Conservation (phyloP, 1,140 invertebrate genomes). For the Zophobas atratus region DNA sequence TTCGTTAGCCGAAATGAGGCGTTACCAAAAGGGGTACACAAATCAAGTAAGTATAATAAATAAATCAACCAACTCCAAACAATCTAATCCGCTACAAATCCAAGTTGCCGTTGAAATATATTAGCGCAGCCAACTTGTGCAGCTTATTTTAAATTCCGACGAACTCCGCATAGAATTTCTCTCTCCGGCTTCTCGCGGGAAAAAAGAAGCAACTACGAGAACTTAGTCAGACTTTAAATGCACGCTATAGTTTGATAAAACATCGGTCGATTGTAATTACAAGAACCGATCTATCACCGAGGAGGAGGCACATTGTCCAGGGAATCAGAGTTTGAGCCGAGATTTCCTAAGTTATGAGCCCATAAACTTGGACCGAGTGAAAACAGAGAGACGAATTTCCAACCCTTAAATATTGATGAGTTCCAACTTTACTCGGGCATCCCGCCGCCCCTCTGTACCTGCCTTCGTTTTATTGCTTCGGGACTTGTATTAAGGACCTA, state of each 20-base stretch:
- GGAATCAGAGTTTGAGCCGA: slow-evolving; percentile 55
- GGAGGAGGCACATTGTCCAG: slow-evolving; percentile 53
- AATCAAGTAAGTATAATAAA: slow-evolving; percentile 47
- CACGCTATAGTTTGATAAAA: slow-evolving; percentile 17
- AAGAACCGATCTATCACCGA: slow-evolving; percentile 52
- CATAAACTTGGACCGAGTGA: slow-evolving; percentile 53
- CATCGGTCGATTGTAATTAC: slow-evolving; percentile 51
- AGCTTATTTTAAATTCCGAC: slow-evolving; percentile 41
- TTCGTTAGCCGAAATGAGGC: slow-evolving; percentile 46
- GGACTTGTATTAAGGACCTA: slow-evolving; percentile 39
- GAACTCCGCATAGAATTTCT: slow-evolving; percentile 11
- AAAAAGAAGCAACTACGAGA: slow-evolving; percentile 16
- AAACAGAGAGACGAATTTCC: slow-evolving; percentile 56
- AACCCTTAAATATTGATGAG: slow-evolving; percentile 55
- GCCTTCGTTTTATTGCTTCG: slow-evolving; percentile 38
- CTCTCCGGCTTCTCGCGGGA: slow-evolving; percentile 20
- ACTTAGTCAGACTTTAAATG: background rate
- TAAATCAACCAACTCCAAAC: slow-evolving; percentile 46
- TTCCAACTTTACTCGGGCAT: slow-evolving; percentile 20
- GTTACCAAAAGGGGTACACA: slow-evolving; percentile 46
- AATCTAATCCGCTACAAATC: slow-evolving; percentile 48
- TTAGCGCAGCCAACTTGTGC: slow-evolving; percentile 32
- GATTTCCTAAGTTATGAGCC: slow-evolving; percentile 56
- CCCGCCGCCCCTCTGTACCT: slow-evolving; percentile 19
- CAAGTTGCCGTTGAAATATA: slow-evolving; percentile 47